Evolutionary conservation across 2,797 vertebrate genomes (phyloP), one percentile per base, ranked within the genome.

Genomic region (Epinephelus coioides): DNA sequence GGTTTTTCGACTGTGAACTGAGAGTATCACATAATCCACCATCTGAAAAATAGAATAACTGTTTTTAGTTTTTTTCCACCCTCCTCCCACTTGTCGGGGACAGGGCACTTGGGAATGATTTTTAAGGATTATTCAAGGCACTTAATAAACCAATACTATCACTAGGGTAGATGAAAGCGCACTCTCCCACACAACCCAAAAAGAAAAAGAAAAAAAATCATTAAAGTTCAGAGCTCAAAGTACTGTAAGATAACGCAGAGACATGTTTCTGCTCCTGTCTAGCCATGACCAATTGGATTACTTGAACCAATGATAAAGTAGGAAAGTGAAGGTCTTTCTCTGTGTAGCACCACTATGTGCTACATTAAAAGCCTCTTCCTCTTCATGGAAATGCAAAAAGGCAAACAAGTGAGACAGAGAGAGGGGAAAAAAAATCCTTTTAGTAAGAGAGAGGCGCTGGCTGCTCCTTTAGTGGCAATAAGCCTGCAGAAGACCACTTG

Each of bases 221-320:
- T 86, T 90, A 71, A 89, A 91, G 84, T 92, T 88, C 59, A 88
- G 82, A 82, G 86, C 85, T 74, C 82, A 80, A 86, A 87, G 80
- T 77, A 77, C 60, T 78, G 49, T 55, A 68, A 89, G 90, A 93
- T 93, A 92, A 88, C 55, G 25, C 83, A 69, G 61, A 86, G 69
- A 76, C 79, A 77, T 80, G 78, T 87, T 89, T 87, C 87, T 64
- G 77, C 85, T 86, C 71, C 87, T 87, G 73, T 91, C 86, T 79
- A 55, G 61, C 89, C 86, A 49, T 88, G 84, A 84, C 83, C 79
- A 91, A 94, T 87, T 82, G 90, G 94, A 95, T 95, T 94, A 95
- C 78, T 64, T 85, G 67, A 95, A 93, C 85, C 80, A 84, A 86
- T 80, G 81, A 87, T 92, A 81, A 87, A 91, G 79, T 70, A 83